Evolutionary conservation across 2,888 invertebrate genomes (phyloP), one percentile per base, ranked within the genome.

Genomic region (Clivina fossor): DNA sequence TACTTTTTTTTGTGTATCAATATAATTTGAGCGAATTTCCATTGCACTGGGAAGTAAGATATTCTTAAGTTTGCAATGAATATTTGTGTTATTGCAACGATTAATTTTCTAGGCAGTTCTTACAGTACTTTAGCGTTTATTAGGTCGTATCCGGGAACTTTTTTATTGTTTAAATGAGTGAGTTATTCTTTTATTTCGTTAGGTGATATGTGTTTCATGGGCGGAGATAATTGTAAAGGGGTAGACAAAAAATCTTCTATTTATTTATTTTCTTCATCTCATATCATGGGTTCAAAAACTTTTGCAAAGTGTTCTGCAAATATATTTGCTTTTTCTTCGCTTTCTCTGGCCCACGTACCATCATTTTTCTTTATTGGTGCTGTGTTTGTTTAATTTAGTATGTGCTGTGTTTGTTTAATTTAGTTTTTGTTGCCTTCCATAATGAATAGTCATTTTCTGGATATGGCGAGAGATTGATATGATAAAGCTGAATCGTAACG

Each of bases 241-340:
- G 20, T 4, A 11, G 40, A 7, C 22, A 40, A 13, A 9, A n/a
- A 19, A 4, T 40, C 40, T 11, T 7, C 35, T 7, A 35, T 35
- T 3, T 3, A 3, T 4, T 35, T 35, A 16, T 35, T 20, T 51
- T 54, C 57, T 48, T 48, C 44, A 26, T 47, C 48, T 9, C 9
- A 38, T n/a, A 38, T 35, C 16, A 32, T 49, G 18, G 38, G 47
- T 48, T 49, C 11, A 13, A 49, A 56, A 22, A 56, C 30, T 16
- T 56, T 37, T n/a, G 28, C 8, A 22, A 37, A 18, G 9, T 49
- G 35, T 32, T 41, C 32, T 1, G 51, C 41, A 19, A 51, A 51
- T 8, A 41, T 2, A 30, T 51, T 41, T 2, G 50, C 19, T 40
- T 50, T 50, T 40, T 40, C 18, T 2, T 28, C n/a, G n/a, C 13